These are phyloP conservation scores for Dolichallabes microphthalmus DNA, from an alignment of 2,113 vertebrate genomes.

Conservation along the genomic window DNA sequence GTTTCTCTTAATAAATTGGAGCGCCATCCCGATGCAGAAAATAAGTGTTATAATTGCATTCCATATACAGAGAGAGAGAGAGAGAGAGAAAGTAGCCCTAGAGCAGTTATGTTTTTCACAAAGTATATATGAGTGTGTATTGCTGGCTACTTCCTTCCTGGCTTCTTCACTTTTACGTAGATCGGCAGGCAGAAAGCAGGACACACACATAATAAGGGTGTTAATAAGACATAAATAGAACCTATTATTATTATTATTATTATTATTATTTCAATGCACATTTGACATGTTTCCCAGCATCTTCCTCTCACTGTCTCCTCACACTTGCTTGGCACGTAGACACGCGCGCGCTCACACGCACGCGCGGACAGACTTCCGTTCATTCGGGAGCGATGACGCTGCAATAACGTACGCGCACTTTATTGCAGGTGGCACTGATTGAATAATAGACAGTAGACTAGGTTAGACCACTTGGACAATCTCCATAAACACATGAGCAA, in stretches of 20 bases:
- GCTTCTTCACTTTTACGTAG: conserved; percentile 31
- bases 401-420: background rate
- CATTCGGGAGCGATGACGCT: background rate
- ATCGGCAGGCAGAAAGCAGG: conserved; percentile 26
- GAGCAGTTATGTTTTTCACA: background rate
- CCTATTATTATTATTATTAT: too few relatives aligned
- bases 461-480: background rate
- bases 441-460: background rate
- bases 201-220: background rate
- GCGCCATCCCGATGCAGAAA: conserved; percentile 54
- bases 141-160: conserved; percentile 19
- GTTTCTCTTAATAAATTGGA: conserved; percentile 56
- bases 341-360: background rate
- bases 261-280: background rate
- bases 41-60: conserved; percentile 37
- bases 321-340: too few relatives aligned
- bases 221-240: too few relatives aligned
- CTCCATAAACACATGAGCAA: background rate
- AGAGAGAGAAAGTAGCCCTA: conserved; percentile 11
- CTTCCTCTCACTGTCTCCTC: background rate
- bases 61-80: too few relatives aligned
- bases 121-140: background rate
- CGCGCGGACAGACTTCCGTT: background rate
- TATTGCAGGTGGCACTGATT: background rate
- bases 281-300: background rate